Evolutionary conservation across 2,888 invertebrate genomes (phyloP).

Genomic region (Toxonevra muliebris): DNA sequence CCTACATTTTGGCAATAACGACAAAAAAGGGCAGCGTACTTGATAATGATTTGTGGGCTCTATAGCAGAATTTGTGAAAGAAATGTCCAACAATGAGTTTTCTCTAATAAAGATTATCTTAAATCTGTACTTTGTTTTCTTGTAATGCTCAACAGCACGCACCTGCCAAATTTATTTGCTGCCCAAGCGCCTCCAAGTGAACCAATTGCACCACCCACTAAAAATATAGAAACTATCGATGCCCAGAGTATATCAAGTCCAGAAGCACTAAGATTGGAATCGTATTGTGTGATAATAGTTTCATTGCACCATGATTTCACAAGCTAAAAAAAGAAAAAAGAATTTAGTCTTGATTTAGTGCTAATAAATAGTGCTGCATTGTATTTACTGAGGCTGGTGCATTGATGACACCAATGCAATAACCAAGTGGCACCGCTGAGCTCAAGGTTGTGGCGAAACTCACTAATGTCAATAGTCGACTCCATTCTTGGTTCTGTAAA

Average conservation of each 20-base stretch:
- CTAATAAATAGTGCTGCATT: background rate
- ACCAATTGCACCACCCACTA: constrained; percentile 89
- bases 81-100: no score
- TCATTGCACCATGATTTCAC: constrained; percentile 78
- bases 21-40: no score
- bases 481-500: constrained; percentile 57
- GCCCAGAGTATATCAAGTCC: constrained; percentile 80
- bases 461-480: constrained; percentile 70
- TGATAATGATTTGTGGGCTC: no score
- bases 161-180: constrained; percentile 81
- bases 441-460: constrained; percentile 79
- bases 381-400: constrained; percentile 77
- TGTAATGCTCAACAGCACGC: constrained; percentile 32
- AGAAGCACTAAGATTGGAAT: constrained; percentile 65
- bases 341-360: background rate
- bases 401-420: constrained; percentile 87
- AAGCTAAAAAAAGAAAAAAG: constrained; percentile 61
- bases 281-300: constrained; percentile 72
- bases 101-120: no score
- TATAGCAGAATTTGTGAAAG: no score
- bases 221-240: constrained; percentile 84
- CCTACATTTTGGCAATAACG: no score
- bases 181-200: constrained; percentile 82
- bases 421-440: constrained; percentile 83
- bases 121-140: no score